phyloP scores from a whole-genome alignment of 2,797 vertebrate species.

The Micromesistius poutassou region DNA sequence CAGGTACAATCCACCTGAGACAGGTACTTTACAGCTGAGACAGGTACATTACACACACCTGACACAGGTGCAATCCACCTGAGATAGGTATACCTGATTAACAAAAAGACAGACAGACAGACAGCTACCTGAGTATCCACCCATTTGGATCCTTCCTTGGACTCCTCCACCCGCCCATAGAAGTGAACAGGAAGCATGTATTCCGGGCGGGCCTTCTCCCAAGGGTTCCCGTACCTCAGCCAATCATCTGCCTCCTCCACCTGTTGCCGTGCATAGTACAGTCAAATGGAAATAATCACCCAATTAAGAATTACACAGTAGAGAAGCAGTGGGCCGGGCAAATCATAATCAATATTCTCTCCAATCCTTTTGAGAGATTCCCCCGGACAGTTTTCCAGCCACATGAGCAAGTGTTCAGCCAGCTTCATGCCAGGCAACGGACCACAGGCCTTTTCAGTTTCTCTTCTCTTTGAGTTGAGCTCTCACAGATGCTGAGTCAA shows the following conservation, averaged over 20 bases:
- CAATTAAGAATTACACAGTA: neutral
- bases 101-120: neutral
- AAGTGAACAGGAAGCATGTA: slow-evolving; percentile 96
- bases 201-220: slow-evolving; percentile 95
- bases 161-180: slow-evolving; percentile 86
- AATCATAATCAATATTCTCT: neutral
- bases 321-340: neutral
- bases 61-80: neutral
- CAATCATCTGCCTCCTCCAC: slow-evolving; percentile 96
- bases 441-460: neutral
- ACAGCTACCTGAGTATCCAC: slow-evolving; percentile 85
- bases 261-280: slow-evolving; percentile 56
- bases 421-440: neutral
- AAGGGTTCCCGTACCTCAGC: slow-evolving; percentile 93
- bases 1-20: neutral
- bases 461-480: neutral
- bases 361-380: neutral
- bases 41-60: too few relatives aligned
- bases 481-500: neutral
- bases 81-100: neutral
- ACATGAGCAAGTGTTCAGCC: neutral
- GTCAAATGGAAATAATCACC: slow-evolving; percentile 3
- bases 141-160: slow-evolving; percentile 79
- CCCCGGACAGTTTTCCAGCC: neutral
- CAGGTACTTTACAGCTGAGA: neutral